Conservation (phyloP, 2,888 invertebrate species). For the Drosophila mercatorum region DNA sequence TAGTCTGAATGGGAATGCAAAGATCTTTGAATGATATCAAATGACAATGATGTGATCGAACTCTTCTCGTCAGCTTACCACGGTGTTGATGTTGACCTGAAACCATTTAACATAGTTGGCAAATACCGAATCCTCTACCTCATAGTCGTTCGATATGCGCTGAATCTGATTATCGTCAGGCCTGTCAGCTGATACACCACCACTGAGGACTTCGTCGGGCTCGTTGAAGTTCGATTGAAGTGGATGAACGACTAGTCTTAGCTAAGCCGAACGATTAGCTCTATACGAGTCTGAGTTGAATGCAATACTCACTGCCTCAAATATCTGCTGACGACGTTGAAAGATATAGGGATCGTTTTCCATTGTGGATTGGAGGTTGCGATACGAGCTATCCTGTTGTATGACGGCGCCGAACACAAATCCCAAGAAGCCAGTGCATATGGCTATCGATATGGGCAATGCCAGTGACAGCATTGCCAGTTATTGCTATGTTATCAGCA, state of each 20-base stretch:
- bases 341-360: constrained; percentile 56
- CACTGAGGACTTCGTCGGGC: fast-evolving
- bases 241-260: constrained; percentile 40
- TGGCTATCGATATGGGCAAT: constrained; percentile 36
- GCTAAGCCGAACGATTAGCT: constrained; percentile 16
- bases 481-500: neutral
- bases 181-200: fast-evolving
- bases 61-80: constrained; percentile 24
- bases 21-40: neutral
- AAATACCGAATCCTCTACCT: constrained; percentile 29
- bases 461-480: constrained; percentile 14
- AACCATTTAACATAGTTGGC: constrained; percentile 46
- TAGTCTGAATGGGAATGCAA: constrained; percentile 16
- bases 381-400: constrained; percentile 61
- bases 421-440: constrained; percentile 45
- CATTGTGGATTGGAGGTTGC: constrained; percentile 47
- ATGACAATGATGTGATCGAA: neutral
- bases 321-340: constrained; percentile 49
- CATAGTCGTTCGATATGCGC: neutral
- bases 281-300: no score
- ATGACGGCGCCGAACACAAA: constrained; percentile 56
- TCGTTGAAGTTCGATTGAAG: neutral
- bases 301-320: constrained; percentile 50
- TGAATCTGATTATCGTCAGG: neutral
- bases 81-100: constrained; percentile 41